Evolutionary conservation across 2,797 vertebrate genomes (phyloP).

Genomic region (Myiotriccus ornatus): DNA sequence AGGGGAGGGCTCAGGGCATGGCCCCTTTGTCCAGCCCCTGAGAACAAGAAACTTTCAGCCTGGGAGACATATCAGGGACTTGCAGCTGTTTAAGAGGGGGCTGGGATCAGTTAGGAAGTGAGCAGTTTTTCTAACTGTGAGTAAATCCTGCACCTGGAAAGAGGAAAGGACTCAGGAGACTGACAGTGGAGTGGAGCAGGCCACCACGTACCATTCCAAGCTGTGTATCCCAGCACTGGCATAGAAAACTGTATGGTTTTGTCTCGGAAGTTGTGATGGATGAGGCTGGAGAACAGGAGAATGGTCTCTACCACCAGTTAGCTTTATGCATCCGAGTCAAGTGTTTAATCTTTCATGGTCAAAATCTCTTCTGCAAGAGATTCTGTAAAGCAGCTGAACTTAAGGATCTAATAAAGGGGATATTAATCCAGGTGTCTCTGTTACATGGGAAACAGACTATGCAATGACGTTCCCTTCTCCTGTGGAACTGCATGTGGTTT

Average conservation of each 20-base stretch:
- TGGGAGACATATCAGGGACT: neutral
- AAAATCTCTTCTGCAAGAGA: neutral
- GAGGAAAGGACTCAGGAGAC: neutral
- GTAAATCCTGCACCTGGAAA: constrained; percentile 25
- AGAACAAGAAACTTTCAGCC: neutral
- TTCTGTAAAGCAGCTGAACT: neutral
- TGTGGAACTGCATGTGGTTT: neutral
- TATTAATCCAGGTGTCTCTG: constrained; percentile 13
- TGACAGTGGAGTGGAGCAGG: neutral
- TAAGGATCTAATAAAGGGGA: neutral
- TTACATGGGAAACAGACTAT: neutral
- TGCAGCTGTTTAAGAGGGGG: neutral
- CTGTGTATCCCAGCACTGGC: neutral
- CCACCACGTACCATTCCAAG: neutral
- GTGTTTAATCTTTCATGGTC: neutral
- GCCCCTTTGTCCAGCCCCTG: neutral
- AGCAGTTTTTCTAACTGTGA: neutral
- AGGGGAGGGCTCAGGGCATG: neutral
- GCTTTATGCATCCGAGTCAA: neutral
- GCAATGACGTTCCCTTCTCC: neutral
- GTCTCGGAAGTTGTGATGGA: neutral
- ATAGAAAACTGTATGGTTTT: too few species aligned
- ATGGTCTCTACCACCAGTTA: neutral
- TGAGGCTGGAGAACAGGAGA: neutral
- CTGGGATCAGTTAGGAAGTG: neutral